phyloP scores from a whole-genome alignment of 2,797 vertebrate species.

The Spatula clypeata region DNA sequence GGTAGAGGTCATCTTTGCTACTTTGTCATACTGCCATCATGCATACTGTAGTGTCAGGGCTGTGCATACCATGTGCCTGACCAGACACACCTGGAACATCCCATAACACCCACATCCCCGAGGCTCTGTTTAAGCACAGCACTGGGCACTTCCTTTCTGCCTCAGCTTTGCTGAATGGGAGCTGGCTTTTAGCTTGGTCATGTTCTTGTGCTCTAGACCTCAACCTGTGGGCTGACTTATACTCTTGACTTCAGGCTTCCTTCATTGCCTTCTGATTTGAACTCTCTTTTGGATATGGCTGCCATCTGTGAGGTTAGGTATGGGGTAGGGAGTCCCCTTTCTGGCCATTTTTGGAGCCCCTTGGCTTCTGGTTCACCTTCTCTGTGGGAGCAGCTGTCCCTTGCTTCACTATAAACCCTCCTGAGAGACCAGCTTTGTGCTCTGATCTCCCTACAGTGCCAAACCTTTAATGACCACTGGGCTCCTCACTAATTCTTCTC shows the following conservation, averaged over 20 bases:
- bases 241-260: neutral
- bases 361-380: neutral
- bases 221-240: neutral
- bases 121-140: neutral
- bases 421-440: neutral
- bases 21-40: no score
- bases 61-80: neutral
- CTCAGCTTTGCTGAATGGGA: neutral
- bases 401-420: neutral
- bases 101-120: rapidly evolving
- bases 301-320: no score
- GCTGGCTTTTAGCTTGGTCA: neutral
- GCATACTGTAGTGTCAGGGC: neutral
- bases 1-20: neutral
- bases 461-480: neutral
- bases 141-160: neutral
- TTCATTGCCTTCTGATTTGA: neutral
- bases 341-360: neutral
- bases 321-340: neutral
- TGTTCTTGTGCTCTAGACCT: neutral
- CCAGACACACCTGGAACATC: neutral
- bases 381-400: neutral
- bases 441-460: neutral
- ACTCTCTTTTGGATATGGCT: neutral
- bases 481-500: neutral